phyloP scores from a whole-genome alignment of 2,888 invertebrate genomes.

The Mimachlamys varia region DNA sequence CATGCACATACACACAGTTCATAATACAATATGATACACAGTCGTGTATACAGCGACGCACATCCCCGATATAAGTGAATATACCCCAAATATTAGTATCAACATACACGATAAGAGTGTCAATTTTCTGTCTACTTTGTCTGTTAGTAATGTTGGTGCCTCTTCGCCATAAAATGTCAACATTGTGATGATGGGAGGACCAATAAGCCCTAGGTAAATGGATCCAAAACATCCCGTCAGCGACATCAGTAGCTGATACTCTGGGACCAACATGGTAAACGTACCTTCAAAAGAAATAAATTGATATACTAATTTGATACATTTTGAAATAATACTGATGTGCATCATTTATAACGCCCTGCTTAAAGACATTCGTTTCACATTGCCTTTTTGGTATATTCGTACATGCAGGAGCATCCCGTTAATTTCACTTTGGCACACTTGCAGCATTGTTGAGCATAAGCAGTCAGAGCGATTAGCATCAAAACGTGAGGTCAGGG shows the following conservation, averaged over 20 bases:
- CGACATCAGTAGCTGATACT: neutral
- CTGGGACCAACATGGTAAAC: neutral
- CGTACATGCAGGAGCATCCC: too few species aligned
- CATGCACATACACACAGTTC: too few species aligned
- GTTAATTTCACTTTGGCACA: too few species aligned
- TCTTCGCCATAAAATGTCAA: neutral
- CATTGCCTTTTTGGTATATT: too few species aligned
- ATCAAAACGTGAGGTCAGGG: too few species aligned
- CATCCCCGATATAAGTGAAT: neutral
- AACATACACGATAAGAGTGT: neutral
- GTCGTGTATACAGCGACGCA: too few species aligned
- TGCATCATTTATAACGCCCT: neutral
- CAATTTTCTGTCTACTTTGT: neutral
- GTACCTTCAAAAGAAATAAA: neutral
- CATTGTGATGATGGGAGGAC: neutral
- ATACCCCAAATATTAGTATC: neutral
- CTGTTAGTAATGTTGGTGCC: neutral
- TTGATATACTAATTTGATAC: neutral
- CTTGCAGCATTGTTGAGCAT: too few species aligned
- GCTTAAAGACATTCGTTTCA: too few species aligned
- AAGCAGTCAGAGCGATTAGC: too few species aligned
- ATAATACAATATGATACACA: too few species aligned
- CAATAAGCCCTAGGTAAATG: neutral
- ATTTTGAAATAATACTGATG: neutral
- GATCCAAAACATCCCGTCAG: neutral